A percentile compares a stretch with the other conserved stretches of the same genome.
Conservation (phyloP, 2,888 invertebrate species). For the Dicyrtomina minuta region DNA sequence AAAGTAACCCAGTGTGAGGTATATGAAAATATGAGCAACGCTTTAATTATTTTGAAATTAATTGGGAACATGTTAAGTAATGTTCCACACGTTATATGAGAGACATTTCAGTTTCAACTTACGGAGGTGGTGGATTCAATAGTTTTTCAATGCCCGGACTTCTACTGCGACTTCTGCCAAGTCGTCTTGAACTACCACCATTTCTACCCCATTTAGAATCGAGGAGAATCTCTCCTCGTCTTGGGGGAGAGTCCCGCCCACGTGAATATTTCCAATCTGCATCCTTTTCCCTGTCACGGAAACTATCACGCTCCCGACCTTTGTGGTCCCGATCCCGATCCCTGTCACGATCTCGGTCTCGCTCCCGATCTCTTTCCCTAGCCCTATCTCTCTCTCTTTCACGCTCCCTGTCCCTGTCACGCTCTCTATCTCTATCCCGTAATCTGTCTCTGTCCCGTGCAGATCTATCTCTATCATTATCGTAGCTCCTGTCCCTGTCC, state of each 20-base stretch:
- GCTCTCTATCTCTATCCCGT: constrained; percentile 51
- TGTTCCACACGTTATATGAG: not conserved
- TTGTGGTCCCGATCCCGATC: constrained; percentile 54
- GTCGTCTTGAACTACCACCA: not conserved
- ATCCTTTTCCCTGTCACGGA: constrained; percentile 47
- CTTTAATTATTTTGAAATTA: no score
- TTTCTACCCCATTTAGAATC: not conserved
- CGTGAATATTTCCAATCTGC: constrained; percentile 35
- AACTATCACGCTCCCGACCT: constrained; percentile 45
- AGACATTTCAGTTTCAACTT: not conserved
- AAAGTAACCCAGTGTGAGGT: no score
- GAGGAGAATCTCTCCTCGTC: not conserved
- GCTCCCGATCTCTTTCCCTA: constrained; percentile 38
- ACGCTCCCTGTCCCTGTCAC: constrained; percentile 53
- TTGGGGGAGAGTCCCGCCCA: constrained; percentile 3
- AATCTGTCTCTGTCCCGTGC: constrained; percentile 55
- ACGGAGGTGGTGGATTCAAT: constrained; percentile 19
- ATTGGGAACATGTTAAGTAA: not conserved
- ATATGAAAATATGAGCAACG: not conserved
- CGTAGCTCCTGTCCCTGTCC: constrained; percentile 45
- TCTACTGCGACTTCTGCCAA: constrained; percentile 52
- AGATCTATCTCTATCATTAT: constrained; percentile 32
- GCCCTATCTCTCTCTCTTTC: constrained; percentile 54
- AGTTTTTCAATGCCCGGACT: constrained; percentile 32
- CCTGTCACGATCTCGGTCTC: constrained; percentile 46